Percentiles rank a stretch among this genome's conserved stretches.
Evolutionary conservation across 2,113 vertebrate species (phyloP).

Genomic region (Rhagologus leucostigma): DNA sequence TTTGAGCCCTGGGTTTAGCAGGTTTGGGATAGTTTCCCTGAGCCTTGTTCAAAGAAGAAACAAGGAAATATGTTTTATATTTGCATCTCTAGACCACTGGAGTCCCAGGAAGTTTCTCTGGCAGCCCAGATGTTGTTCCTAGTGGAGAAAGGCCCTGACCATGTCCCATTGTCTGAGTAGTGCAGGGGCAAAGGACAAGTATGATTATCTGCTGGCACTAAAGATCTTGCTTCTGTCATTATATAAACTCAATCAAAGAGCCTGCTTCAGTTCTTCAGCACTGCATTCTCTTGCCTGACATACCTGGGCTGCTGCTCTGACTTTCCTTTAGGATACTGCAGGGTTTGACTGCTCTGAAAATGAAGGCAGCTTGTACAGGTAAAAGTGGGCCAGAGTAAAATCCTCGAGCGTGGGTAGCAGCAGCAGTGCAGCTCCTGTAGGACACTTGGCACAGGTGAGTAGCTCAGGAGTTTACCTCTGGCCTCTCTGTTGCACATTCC

Average conservation of each 20-base stretch:
- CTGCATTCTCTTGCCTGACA: background rate
- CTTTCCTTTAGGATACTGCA: background rate
- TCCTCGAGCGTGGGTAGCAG: background rate
- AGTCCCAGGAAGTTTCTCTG: background rate
- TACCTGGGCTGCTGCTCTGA: background rate
- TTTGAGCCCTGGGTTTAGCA: background rate
- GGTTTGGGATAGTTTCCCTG: background rate
- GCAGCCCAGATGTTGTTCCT: background rate
- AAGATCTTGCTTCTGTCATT: background rate
- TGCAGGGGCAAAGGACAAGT: background rate
- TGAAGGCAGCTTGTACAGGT: background rate
- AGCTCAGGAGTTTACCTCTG: background rate
- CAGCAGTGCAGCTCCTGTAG: background rate
- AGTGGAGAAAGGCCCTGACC: background rate
- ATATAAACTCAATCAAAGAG: background rate
- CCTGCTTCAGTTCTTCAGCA: background rate
- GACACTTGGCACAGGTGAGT: background rate
- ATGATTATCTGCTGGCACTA: background rate
- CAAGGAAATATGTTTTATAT: background rate
- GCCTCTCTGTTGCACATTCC: fast-evolving
- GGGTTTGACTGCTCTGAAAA: background rate
- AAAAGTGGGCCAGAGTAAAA: background rate
- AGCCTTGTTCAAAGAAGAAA: background rate
- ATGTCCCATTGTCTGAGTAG: fast-evolving
- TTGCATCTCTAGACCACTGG: background rate